A percentile compares a stretch with the other conserved stretches of the same genome.
Evolutionary conservation across 2,888 invertebrate species (phyloP).

Genomic region (Pristionchus fissidentatus): DNA sequence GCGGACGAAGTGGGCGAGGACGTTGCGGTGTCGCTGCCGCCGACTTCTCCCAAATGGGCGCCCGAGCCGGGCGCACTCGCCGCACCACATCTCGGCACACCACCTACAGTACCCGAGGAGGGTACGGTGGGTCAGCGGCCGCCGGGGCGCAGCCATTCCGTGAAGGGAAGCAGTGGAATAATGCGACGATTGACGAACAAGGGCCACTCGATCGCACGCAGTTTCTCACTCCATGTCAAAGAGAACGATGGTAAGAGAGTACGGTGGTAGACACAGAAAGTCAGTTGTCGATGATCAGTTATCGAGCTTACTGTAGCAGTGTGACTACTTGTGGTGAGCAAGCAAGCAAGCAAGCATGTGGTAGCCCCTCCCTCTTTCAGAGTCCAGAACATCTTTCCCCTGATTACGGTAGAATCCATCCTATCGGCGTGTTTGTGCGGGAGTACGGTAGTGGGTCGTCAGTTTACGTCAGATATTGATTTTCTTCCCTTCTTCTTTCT

Average conservation of each 20-base stretch:
- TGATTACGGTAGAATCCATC: background rate
- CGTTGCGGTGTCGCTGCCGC: background rate
- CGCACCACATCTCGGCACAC: constrained; percentile 3
- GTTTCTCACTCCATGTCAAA: constrained; percentile 42
- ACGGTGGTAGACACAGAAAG: background rate
- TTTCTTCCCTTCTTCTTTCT: constrained; percentile 27
- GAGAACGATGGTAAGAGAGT: constrained; percentile 12
- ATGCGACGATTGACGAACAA: constrained; percentile 56
- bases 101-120: constrained; percentile 15
- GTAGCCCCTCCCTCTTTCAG: constrained; percentile 15
- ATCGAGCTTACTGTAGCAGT: constrained; percentile 42
- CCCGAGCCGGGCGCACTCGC: background rate
- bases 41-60: constrained; percentile 20
- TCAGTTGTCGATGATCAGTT: background rate
- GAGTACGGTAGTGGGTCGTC: background rate
- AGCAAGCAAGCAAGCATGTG: constrained; percentile 20
- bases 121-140: constrained; percentile 16
- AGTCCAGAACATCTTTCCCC: background rate
- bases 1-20: constrained; percentile 25
- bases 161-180: constrained; percentile 57
- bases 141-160: constrained; percentile 56
- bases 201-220: constrained; percentile 41
- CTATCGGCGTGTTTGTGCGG: constrained; percentile 34
- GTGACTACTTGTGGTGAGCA: background rate
- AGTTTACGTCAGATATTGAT: background rate